These are phyloP conservation scores for Brachynemurus nebulosus DNA, from an alignment of 2,888 invertebrate species.

Conservation along the genomic window DNA sequence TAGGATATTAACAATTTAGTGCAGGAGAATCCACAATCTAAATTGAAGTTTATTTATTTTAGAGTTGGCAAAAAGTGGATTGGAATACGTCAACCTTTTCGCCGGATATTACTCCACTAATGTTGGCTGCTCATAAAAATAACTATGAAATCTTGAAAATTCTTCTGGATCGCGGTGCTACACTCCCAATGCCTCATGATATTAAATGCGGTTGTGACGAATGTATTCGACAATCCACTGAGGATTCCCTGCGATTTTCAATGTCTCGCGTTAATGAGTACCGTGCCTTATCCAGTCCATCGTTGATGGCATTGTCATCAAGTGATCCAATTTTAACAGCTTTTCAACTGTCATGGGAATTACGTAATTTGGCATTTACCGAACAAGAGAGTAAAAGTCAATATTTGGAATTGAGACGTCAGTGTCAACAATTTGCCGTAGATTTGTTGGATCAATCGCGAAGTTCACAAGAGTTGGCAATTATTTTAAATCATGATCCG, in stretches of 20 bases:
- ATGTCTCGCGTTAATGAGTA: slow-evolving; percentile 85
- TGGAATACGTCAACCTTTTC: slow-evolving; percentile 73
- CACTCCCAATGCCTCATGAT: slow-evolving; percentile 80
- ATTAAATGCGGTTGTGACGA: slow-evolving; percentile 81
- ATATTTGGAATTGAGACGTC: slow-evolving; percentile 71
- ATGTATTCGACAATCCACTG: slow-evolving; percentile 60
- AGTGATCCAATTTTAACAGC: slow-evolving; percentile 88
- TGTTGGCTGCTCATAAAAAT: slow-evolving; percentile 85
- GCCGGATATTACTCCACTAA: slow-evolving; percentile 85
- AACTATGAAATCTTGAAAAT: slow-evolving; percentile 95
- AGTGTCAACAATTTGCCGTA: slow-evolving; percentile 84
- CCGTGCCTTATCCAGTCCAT: slow-evolving; percentile 82
- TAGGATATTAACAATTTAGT: slow-evolving; percentile 37
- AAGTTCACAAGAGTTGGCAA: slow-evolving; percentile 84
- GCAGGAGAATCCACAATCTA: background rate
- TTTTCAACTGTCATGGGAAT: slow-evolving; percentile 90
- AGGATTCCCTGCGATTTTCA: slow-evolving; percentile 69
- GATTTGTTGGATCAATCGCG: slow-evolving; percentile 81
- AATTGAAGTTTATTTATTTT: slow-evolving; percentile 22
- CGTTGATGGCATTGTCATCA: slow-evolving; percentile 83
- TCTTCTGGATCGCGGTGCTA: slow-evolving; percentile 81
- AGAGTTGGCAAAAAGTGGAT: slow-evolving; percentile 84
- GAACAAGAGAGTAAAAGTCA: slow-evolving; percentile 90
- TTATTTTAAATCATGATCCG: slow-evolving; percentile 85
- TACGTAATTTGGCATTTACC: slow-evolving; percentile 74